Conservation (phyloP, 2,113 vertebrate species). For the Castor canadensis region DNA sequence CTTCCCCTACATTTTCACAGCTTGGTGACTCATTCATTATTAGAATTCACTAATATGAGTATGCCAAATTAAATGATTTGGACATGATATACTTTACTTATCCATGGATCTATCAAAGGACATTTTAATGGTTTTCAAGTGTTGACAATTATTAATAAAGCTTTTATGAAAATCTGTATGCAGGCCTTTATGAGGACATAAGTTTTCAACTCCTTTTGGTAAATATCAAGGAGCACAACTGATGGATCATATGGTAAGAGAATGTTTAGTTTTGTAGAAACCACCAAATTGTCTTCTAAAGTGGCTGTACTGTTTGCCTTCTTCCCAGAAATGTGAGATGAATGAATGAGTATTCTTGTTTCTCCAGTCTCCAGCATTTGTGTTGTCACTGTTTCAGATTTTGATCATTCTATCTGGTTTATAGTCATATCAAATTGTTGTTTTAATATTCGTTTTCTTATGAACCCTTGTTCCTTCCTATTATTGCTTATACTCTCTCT, state of each 20-base stretch:
- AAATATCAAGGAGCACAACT: neutral
- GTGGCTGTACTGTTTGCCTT: too few relatives aligned
- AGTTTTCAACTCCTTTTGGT: neutral
- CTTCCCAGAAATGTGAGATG: too few relatives aligned
- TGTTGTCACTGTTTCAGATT: neutral
- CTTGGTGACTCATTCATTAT: neutral
- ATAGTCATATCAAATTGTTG: neutral
- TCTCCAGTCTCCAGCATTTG: neutral
- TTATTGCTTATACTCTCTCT: too few relatives aligned
- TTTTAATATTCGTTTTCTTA: neutral
- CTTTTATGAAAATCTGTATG: neutral
- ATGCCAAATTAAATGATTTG: too few relatives aligned
- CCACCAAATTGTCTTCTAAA: neutral
- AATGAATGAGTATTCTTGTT: neutral
- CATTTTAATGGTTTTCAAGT: neutral
- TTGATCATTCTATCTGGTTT: neutral
- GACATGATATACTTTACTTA: neutral
- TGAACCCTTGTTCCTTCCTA: too few relatives aligned
- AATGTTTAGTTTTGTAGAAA: neutral
- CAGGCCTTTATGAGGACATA: neutral
- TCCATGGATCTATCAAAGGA: neutral
- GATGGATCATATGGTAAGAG: neutral
- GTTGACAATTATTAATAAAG: neutral
- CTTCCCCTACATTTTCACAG: neutral
- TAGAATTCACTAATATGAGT: neutral